Evolutionary conservation across 2,113 vertebrate species (phyloP).

Genomic region (Sinocyclocheilus anophthalmus): DNA sequence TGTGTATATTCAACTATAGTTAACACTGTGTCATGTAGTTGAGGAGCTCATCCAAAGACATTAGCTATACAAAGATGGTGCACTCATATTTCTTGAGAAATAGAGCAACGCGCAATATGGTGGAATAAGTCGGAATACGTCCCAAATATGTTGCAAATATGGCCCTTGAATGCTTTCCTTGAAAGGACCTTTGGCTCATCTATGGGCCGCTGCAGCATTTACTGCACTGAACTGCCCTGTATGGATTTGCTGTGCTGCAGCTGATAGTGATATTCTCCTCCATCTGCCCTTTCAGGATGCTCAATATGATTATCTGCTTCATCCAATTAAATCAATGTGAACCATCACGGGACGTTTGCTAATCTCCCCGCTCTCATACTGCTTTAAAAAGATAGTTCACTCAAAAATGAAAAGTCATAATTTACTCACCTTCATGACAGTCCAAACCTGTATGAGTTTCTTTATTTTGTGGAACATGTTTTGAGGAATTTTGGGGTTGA

Average conservation of each 20-base stretch:
- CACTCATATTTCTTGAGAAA: too few species aligned
- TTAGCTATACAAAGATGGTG: too few species aligned
- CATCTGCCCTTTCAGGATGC: constrained; percentile 23
- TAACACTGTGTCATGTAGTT: too few species aligned
- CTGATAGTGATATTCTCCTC: constrained; percentile 1
- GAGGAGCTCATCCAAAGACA: too few species aligned
- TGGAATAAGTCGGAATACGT: too few species aligned
- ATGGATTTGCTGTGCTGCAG: neutral
- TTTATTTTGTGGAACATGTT: too few species aligned
- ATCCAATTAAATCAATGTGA: constrained; percentile 59
- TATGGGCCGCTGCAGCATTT: neutral
- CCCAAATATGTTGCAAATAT: too few species aligned
- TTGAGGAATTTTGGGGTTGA: too few species aligned
- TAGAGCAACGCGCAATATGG: too few species aligned
- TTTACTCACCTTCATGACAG: neutral
- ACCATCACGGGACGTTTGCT: neutral
- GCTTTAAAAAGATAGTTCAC: neutral
- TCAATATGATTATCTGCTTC: constrained; percentile 55
- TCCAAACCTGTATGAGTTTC: too few species aligned
- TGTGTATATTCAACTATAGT: too few species aligned
- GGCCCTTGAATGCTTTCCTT: too few species aligned
- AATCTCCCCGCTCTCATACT: neutral
- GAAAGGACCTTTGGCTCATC: neutral
- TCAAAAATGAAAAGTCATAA: neutral
- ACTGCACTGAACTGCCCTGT: neutral